A percentile compares a stretch with the other conserved stretches of the same genome.
phyloP scores from a whole-genome alignment of 2,797 vertebrate genomes.

The Cossypha heuglini region DNA sequence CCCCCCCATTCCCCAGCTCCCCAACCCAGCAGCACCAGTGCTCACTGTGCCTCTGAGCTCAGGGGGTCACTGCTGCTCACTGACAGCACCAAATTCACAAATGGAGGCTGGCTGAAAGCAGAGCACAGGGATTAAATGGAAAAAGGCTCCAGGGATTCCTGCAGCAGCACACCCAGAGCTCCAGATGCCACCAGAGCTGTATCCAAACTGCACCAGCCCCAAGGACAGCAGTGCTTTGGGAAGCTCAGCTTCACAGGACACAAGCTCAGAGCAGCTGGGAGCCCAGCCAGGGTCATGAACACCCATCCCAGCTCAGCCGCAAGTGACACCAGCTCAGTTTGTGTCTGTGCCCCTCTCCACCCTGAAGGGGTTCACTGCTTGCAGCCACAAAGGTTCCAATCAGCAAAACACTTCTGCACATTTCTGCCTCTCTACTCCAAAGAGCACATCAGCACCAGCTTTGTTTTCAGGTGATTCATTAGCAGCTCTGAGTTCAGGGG shows the following conservation, averaged over 20 bases:
- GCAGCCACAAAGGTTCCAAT: background rate
- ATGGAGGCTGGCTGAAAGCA: background rate
- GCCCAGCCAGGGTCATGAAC: accelerated
- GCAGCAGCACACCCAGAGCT: background rate
- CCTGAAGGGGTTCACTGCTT: background rate
- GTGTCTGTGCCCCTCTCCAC: background rate
- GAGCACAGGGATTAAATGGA: accelerated
- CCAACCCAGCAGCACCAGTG: accelerated
- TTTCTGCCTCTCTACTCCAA: background rate
- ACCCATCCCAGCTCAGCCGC: accelerated
- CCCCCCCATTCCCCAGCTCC: background rate
- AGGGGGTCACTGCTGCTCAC: background rate
- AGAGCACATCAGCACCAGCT: background rate
- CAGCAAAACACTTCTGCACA: background rate
- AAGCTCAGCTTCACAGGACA: background rate
- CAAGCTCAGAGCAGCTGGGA: background rate
- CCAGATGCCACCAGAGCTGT: background rate
- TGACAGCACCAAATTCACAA: background rate
- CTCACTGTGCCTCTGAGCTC: accelerated
- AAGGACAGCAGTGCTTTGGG: background rate
- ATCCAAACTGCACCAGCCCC: background rate
- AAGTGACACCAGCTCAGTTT: background rate
- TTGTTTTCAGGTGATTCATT: background rate
- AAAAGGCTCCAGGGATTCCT: background rate
- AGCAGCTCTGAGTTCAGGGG: background rate